These are phyloP conservation scores for Cromileptes altivelis DNA, from an alignment of 2,113 vertebrate genomes.

Conservation along the genomic window DNA sequence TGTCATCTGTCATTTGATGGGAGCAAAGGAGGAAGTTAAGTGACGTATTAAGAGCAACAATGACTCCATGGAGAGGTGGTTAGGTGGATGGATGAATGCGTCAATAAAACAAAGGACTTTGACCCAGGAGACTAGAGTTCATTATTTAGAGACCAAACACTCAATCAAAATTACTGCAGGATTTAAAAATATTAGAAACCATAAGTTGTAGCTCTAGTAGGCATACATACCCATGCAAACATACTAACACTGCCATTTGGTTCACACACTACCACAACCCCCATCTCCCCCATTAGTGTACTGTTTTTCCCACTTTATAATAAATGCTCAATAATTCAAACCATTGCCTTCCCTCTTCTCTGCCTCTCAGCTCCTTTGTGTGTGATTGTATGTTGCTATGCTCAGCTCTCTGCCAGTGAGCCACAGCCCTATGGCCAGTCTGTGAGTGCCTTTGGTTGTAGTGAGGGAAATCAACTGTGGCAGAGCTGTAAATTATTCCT, in stretches of 20 bases:
- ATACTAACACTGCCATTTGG: conserved; percentile 5
- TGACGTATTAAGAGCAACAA: too few species aligned
- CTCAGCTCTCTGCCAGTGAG: conserved; percentile 46
- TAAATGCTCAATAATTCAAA: conserved; percentile 70
- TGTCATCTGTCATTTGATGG: too few species aligned
- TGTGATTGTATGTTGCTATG: conserved; percentile 42
- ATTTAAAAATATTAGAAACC: neutral
- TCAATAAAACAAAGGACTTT: too few species aligned
- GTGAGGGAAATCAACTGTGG: conserved; percentile 79
- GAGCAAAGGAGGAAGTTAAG: too few species aligned
- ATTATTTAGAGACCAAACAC: neutral
- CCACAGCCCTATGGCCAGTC: conserved; percentile 28
- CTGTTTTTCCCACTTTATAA: conserved; percentile 43
- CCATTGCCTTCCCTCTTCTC: neutral
- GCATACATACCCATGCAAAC: neutral
- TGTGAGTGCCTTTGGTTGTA: conserved; percentile 71
- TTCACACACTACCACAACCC: neutral
- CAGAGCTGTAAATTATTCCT: conserved; percentile 82
- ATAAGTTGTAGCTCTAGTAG: neutral
- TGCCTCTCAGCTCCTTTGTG: conserved; percentile 40
- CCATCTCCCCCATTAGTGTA: conserved; percentile 27
- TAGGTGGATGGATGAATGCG: too few species aligned
- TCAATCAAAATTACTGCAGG: too few species aligned
- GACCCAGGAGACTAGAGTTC: too few species aligned
- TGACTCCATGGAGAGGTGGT: too few species aligned